Evolutionary conservation across 2,888 invertebrate species (phyloP), one percentile per base, ranked within the genome.

Genomic region (Apocheima hispidaria): DNA sequence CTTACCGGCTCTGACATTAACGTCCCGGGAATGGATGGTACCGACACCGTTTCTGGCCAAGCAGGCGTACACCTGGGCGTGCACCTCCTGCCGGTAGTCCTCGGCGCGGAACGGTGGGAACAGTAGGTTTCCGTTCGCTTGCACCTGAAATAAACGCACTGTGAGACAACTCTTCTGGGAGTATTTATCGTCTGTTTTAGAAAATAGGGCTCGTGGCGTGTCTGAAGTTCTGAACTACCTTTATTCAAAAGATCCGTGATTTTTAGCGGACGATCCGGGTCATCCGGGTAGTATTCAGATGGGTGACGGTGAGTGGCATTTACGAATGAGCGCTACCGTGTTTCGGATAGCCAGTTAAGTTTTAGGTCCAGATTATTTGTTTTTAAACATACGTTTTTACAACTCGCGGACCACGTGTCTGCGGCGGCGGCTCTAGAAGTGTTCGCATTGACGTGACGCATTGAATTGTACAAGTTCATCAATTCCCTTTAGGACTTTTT

Each of bases 71-170:
- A 97, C 96, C 90, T 98, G 98, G 65, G 98, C 97, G 85, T 99
- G 98, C 46, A 98, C 97, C 86, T 98, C 97, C 88, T 98, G 98
- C 43, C 97, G 95, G 83, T 98, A 98, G 85, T 97, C 97, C 87
- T 97, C 97, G 52, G 98, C 98, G 62, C 98, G 95, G 94, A 99
- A 99, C 33, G 98, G 98, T 63, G 98, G 98, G 86, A 99, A 98
- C 52, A 98, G 96, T 77, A 99, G 93, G 82, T 98, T 98, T 81
- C 98, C 98, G 88, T 98, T 98, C 57, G 97, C 96, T 77, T 97
- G 88, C 60, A 97, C 96, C 95, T 96, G 66, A 46, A 12, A n/a
- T 21, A 21, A 41, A 38, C 5, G 12, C 21, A 21, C n/a, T 21
- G 21, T 41, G 56, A 7, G 12, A 36, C 12, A n/a, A 38, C 9